Evolutionary conservation across 1,140 invertebrate genomes (phyloP), one percentile per base, ranked within the genome.

Genomic region (Drosophila leontia): DNA sequence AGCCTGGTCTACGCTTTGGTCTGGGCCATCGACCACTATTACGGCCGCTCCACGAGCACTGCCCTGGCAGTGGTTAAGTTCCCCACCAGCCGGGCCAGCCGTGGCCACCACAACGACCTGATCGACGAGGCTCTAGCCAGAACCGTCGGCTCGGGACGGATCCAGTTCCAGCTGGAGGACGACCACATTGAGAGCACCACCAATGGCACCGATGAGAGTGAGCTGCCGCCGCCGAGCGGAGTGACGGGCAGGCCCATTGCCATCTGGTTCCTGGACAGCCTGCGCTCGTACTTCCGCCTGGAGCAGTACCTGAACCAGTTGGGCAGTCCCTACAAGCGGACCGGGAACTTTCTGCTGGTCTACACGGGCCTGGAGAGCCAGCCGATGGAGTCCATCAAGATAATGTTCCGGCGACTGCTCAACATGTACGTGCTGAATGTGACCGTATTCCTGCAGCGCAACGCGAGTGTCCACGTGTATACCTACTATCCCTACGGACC

Each of bases 401-500:
- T 75, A 7, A 92, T 92, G 53, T 92, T 92, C 71, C 56, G 44
- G 3, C 82, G 91, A 0, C 68, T 92, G 0, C 75, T 92, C 4
- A 57, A 68, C 19, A 70, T 92, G 13, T 92, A 91, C 34, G 75
- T 87, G 44, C 62, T 82, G 15, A 91, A 92, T 61, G 78, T 92
- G 9, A 92, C 63, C 42, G 78, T 92, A 8, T 62, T 92, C 15
- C 44, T 92, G 9, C 35, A 57, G 5, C 29, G 67, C 0, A 34
- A 63, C 1, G 85, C 60, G 3, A 59, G n/a, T 1, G 76, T 84
- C 1, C 56, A 84, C 19, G 48, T 88, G 37, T 92, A 82, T 61
- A 92, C 90, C 13, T 92, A 92, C 29, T 92, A 85, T 75, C 91
- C 91, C 2, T 92, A 85, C 29, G 50, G 67, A 0, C 48, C 80